phyloP scores from a whole-genome alignment of 1,140 invertebrate genomes.

The Drosophila tsacasi region DNA sequence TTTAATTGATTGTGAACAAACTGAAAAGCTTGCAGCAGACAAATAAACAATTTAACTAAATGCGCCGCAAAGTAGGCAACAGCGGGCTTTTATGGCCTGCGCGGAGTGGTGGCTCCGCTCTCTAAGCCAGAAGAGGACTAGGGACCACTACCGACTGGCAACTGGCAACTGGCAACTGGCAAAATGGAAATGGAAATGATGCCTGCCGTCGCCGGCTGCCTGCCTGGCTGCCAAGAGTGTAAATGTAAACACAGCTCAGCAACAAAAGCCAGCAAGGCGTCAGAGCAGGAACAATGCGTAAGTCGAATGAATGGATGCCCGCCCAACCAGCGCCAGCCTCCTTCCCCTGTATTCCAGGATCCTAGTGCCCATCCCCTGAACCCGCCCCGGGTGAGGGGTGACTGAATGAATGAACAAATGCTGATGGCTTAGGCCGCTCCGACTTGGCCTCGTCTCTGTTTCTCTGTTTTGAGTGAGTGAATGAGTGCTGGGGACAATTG shows the following conservation, averaged over 20 bases:
- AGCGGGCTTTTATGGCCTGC: slow-evolving; percentile 52
- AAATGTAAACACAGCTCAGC: slow-evolving; percentile 78
- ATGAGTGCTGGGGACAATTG: slow-evolving; percentile 73
- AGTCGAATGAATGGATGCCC: slow-evolving; percentile 59
- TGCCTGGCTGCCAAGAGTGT: slow-evolving; percentile 60
- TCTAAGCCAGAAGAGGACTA: slow-evolving; percentile 42
- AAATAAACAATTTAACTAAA: slow-evolving; percentile 84
- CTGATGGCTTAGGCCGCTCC: slow-evolving; percentile 57
- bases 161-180: slow-evolving; percentile 46
- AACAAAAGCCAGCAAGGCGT: slow-evolving; percentile 79
- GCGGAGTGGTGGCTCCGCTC: slow-evolving; percentile 13
- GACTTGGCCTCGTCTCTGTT: slow-evolving; percentile 33
- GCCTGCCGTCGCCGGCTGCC: slow-evolving; percentile 52
- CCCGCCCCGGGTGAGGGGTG: slow-evolving; percentile 9
- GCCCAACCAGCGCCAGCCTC: not conserved
- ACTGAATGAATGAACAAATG: slow-evolving; percentile 75
- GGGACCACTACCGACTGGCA: slow-evolving; percentile 12
- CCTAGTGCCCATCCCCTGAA: not conserved
- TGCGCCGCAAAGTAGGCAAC: slow-evolving; percentile 80
- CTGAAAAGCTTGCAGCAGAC: slow-evolving; percentile 63
- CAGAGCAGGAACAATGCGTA: slow-evolving; percentile 80
- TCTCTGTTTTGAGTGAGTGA: slow-evolving; percentile 51
- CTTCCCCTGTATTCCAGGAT: not conserved
- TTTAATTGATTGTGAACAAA: slow-evolving; percentile 82
- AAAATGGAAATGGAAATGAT: slow-evolving; percentile 71